Conservation (phyloP, 2,113 vertebrate genomes). For the Semicossyphus pulcher region DNA sequence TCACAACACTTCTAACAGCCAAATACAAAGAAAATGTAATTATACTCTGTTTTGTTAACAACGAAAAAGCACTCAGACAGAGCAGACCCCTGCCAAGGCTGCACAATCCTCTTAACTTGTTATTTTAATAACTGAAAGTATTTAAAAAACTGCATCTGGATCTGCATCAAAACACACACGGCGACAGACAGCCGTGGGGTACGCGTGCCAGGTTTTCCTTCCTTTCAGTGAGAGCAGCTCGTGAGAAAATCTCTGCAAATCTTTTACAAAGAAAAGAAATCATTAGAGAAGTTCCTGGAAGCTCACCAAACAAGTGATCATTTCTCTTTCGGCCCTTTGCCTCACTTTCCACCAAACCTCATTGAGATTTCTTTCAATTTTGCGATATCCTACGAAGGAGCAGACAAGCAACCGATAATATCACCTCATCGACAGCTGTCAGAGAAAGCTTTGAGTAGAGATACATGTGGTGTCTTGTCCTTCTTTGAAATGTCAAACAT, state of each 20-base stretch:
- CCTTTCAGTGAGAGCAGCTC: slow-evolving; percentile 1
- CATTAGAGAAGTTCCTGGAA: neutral
- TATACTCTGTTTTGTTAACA: neutral
- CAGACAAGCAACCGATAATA: neutral
- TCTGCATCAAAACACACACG: slow-evolving; percentile 7
- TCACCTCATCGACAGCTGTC: neutral
- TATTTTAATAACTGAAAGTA: slow-evolving; percentile 14
- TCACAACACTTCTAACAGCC: neutral
- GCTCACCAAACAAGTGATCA: neutral
- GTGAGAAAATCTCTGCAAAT: slow-evolving; percentile 31
- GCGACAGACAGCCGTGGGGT: neutral
- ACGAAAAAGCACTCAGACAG: neutral
- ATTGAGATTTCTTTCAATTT: neutral
- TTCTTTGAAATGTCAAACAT: neutral
- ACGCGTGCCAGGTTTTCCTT: neutral
- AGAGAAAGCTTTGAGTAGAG: neutral
- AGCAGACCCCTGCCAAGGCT: neutral
- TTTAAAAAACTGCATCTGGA: slow-evolving; percentile 10
- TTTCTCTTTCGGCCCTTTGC: neutral
- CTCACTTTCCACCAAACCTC: neutral
- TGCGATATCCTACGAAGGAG: neutral
- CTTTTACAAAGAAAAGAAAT: neutral
- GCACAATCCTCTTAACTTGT: neutral
- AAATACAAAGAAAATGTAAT: slow-evolving; percentile 12
- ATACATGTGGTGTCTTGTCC: neutral